Conservation (phyloP, 2,797 vertebrate genomes). For the Psittacula derbiana region DNA sequence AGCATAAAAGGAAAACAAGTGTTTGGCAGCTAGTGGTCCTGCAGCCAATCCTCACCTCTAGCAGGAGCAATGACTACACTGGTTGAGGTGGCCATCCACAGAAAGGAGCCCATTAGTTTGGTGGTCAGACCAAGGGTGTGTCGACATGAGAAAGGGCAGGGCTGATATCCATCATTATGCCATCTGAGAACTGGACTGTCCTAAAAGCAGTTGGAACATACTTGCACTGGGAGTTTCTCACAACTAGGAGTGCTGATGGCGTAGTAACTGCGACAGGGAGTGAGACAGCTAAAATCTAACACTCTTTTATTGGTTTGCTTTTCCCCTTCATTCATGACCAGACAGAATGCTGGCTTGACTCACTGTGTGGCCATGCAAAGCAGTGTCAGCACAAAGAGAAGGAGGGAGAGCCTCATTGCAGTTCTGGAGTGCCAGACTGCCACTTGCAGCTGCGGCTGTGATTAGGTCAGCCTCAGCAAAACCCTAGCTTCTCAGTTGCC, state of each 20-base stretch:
- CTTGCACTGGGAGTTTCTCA: not conserved
- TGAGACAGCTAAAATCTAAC: not conserved
- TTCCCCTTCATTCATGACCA: not conserved
- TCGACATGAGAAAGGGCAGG: not conserved
- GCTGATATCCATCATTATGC: not conserved
- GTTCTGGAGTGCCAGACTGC: accelerated
- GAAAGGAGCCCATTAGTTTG: not conserved
- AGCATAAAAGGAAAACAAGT: not conserved
- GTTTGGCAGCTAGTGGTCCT: not conserved
- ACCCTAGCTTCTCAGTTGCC: not conserved
- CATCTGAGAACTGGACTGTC: not conserved
- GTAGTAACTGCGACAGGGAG: not conserved
- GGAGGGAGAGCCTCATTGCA: not conserved
- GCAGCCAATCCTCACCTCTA: not conserved
- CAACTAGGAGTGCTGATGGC: accelerated
- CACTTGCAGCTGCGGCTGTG: not conserved
- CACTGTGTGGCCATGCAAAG: not conserved
- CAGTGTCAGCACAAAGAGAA: accelerated
- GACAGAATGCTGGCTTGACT: not conserved
- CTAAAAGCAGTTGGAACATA: not conserved
- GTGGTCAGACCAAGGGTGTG: not conserved
- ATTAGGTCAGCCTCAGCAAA: not conserved
- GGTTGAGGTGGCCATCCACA: not conserved
- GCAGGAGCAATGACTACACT: not conserved
- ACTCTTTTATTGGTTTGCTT: not conserved